A percentile compares a stretch with the other conserved stretches of the same genome.
Conservation (phyloP, 1,140 invertebrate genomes). For the Portunus trituberculatus region DNA sequence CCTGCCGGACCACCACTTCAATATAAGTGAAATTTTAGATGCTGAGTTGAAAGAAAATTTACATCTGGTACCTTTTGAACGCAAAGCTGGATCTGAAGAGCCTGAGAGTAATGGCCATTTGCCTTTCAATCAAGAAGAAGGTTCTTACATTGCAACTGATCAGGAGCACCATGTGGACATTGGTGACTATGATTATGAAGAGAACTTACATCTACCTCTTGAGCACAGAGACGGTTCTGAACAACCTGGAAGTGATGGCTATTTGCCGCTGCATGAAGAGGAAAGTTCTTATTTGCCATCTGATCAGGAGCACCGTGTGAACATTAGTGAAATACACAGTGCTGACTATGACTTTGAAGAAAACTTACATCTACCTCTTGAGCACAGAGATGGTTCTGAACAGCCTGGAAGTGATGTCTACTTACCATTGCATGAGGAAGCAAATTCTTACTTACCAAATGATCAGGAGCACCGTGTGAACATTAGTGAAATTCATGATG, state of each 20-base stretch:
- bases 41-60: background rate
- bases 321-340: background rate
- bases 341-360: background rate
- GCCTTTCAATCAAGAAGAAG: slow-evolving; percentile 4
- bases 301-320: background rate
- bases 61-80: slow-evolving; percentile 16
- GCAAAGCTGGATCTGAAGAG: background rate
- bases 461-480: background rate
- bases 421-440: background rate
- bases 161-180: background rate
- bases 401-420: background rate
- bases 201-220: slow-evolving; percentile 15
- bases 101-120: background rate
- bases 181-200: background rate
- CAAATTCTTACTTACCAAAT: background rate
- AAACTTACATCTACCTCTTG: slow-evolving; percentile 23
- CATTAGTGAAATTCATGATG: background rate
- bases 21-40: background rate
- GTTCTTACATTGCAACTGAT: background rate
- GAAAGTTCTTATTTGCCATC: background rate
- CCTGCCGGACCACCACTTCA: background rate
- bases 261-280: background rate
- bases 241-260: background rate
- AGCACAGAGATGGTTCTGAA: slow-evolving; percentile 16
- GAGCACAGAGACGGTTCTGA: background rate